Percentiles rank a stretch among this genome's conserved stretches.
Evolutionary conservation across 2,888 invertebrate species (phyloP).

Genomic region (Cylloceria caligata): DNA sequence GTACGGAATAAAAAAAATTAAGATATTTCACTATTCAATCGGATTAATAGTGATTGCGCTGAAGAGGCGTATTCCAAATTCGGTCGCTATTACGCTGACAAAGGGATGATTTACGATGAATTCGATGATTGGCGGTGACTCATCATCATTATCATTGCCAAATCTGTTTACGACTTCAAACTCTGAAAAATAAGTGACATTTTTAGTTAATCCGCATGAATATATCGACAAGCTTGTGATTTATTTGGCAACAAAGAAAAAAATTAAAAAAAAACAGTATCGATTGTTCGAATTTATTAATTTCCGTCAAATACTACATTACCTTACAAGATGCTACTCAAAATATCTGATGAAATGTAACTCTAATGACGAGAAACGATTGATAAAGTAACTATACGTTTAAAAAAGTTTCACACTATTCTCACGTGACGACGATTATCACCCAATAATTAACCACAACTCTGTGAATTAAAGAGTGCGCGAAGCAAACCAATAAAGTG

Average conservation of each 20-base stretch:
- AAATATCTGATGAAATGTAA: slow-evolving; percentile 5
- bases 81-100: slow-evolving; percentile 35
- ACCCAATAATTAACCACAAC: slow-evolving; percentile 13
- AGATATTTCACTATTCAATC: not conserved
- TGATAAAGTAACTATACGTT: not conserved
- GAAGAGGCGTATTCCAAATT: slow-evolving; percentile 27
- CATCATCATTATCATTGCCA: not conserved
- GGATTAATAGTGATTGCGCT: slow-evolving; percentile 7
- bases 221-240: not conserved
- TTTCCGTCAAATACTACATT: not conserved
- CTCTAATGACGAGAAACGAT: not conserved
- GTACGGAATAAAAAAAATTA: not conserved
- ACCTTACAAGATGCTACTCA: not conserved
- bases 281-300: not conserved
- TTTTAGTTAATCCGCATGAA: not conserved
- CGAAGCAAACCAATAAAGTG: slow-evolving; percentile 40
- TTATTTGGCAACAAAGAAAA: too few relatives aligned
- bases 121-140: not conserved
- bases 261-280: not conserved
- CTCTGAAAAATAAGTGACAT: slow-evolving; percentile 48
- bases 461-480: slow-evolving; percentile 24
- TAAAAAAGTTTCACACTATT: not conserved
- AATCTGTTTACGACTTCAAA: slow-evolving; percentile 43
- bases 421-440: slow-evolving; percentile 13
- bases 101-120: slow-evolving; percentile 60